A percentile compares a stretch with the other conserved stretches of the same genome.
phyloP scores from a whole-genome alignment of 2,113 vertebrate species.

The Lepus americanus region DNA sequence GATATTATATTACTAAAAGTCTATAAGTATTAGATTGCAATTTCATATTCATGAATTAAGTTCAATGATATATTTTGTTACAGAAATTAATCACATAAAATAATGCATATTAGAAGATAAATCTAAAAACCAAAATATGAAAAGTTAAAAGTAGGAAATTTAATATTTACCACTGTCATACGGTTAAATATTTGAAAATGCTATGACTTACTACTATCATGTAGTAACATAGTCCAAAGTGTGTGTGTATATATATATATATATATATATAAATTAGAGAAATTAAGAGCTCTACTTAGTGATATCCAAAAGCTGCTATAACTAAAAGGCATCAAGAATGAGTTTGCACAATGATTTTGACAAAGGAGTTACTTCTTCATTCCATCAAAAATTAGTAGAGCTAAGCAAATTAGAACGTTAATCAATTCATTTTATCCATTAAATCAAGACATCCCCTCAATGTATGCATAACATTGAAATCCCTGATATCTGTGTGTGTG shows the following conservation, averaged over 20 bases:
- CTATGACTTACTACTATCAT: background rate
- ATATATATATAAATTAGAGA: background rate
- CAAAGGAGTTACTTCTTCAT: background rate
- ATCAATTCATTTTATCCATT: background rate
- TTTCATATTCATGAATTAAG: background rate
- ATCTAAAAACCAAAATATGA: background rate
- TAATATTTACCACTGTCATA: background rate
- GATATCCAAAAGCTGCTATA: background rate
- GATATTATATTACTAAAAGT: background rate
- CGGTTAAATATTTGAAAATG: conserved; percentile 7
- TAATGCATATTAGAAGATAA: background rate
- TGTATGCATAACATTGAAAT: background rate
- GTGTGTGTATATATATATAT: conserved; percentile 24
- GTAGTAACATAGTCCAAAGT: background rate
- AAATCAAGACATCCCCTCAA: background rate
- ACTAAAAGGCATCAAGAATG: background rate
- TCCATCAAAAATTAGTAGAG: background rate
- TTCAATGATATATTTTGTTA: background rate
- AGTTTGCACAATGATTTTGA: background rate
- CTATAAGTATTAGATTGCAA: background rate
- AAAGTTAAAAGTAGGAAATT: background rate
- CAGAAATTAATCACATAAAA: background rate
- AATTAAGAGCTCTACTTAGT: background rate
- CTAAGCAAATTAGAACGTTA: background rate
- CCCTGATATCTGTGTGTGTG: background rate